Base-by-base conservation (phyloP, 2,113 vertebrate genomes). In the Myiopsitta monachus region DNA sequence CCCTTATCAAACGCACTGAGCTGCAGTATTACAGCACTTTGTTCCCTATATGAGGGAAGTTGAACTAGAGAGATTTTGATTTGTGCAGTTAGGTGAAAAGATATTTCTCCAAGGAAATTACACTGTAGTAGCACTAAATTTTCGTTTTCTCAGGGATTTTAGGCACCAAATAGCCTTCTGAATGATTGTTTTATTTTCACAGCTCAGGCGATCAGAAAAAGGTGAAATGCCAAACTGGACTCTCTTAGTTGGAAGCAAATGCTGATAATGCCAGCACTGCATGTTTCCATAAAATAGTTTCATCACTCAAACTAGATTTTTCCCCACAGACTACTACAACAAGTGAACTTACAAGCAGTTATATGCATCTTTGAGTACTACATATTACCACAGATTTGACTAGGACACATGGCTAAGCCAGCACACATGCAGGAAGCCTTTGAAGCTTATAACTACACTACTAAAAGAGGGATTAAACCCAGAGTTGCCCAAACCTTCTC, bases 401-500 rank as follows among this genome's bases (percentile, higher is more conserved):
- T 13, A 21, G 6, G 11, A 69, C 57, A 64, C 13, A 7, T 7
- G 14, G n/a, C 41, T 39, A 28, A 92, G 30, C 24, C 26, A 51
- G 10, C 23, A 14, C 36, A 41, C 7, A n/a, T 0, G 1, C 52
- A 23, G 1, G 8, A 61, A 24, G 39, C 23, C 39, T 70, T 27
- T 28, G 30, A 57, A 49, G 41, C 0, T 0, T 10, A 43, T 7
- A 36, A 14, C n/a, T 49, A 31, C 41, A 7, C 9, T 18, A 24
- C 26, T 9, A 63, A 46, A 55, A 12, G 6, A 63, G 7, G 16
- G 3, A 27, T 82, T 57, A 77, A 81, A 54, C 9, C 2, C 10
- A 33, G 59, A 0, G 0, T 3, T 77, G 41, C 17, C 27, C 46
- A 72, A 62, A 28, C 26, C 41, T 36, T 55, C 46, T 51, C 54